Evolutionary conservation across 2,888 invertebrate species (phyloP).

Genomic region (Pterostichus niger): DNA sequence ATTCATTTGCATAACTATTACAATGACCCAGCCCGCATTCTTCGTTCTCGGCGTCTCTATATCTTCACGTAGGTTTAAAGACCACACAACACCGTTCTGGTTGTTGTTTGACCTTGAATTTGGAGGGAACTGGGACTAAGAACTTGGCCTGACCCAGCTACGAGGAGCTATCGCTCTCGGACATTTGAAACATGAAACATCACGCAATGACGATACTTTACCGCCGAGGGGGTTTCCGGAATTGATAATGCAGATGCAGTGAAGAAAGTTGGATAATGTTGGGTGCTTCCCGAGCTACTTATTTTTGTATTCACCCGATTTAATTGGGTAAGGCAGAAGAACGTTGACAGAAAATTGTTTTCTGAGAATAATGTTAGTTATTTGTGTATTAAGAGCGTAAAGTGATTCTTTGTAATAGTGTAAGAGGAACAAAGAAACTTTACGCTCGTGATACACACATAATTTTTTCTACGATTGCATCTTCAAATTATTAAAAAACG

Average conservation of each 20-base stretch:
- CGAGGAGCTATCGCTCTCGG: no score
- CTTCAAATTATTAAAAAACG: no score
- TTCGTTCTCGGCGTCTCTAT: not conserved
- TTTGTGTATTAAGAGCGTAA: no score
- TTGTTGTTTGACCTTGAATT: slow-evolving; percentile 4
- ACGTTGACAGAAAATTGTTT: not conserved
- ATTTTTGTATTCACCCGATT: not conserved
- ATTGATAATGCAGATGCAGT: not conserved
- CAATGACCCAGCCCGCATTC: not conserved
- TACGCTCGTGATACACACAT: no score
- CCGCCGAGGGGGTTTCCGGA: slow-evolving; percentile 30
- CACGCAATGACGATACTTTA: no score
- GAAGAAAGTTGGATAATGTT: not conserved
- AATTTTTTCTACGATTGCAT: no score
- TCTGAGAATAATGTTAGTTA: not conserved
- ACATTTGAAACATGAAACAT: no score
- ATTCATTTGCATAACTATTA: slow-evolving; percentile 17
- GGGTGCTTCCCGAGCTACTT: not conserved
- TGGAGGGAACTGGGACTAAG: not conserved
- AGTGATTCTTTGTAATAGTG: no score
- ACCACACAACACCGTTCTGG: not conserved
- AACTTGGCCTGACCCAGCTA: slow-evolving; percentile 5
- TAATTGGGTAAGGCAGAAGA: no score
- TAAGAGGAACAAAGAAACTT: no score
- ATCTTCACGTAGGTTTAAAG: not conserved